A percentile compares a stretch with the other conserved stretches of the same genome.
These are phyloP conservation scores for Vireo altiloquus DNA, from an alignment of 2,113 vertebrate genomes.

Conservation along the genomic window DNA sequence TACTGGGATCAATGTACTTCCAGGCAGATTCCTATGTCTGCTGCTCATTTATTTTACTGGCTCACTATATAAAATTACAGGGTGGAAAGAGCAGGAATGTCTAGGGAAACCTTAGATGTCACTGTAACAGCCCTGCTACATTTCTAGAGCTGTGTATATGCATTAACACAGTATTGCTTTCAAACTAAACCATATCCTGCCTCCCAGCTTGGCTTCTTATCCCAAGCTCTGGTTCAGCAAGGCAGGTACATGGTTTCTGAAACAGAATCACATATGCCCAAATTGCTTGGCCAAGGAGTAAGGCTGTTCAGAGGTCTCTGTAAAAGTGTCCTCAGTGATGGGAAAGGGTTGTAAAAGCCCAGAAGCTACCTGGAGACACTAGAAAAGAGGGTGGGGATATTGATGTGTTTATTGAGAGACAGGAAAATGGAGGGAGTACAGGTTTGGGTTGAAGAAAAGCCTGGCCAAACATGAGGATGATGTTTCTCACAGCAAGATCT, in stretches of 20 bases:
- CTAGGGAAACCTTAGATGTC: slow-evolving; percentile 57
- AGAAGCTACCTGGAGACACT: background rate
- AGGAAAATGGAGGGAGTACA: background rate
- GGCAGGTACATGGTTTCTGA: slow-evolving; percentile 6
- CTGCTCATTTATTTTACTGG: slow-evolving; percentile 46
- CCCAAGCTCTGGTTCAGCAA: background rate
- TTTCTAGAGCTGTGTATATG: slow-evolving; percentile 25
- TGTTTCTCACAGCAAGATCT: background rate
- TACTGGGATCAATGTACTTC: background rate
- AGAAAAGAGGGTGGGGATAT: background rate
- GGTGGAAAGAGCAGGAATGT: slow-evolving; percentile 50
- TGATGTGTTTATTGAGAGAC: background rate
- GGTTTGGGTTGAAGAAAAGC: background rate
- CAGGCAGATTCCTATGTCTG: slow-evolving; percentile 15
- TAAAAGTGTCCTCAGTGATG: background rate
- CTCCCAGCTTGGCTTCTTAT: slow-evolving; percentile 18
- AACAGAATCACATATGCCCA: background rate
- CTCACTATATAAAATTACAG: slow-evolving; percentile 58
- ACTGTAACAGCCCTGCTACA: background rate
- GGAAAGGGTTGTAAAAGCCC: background rate
- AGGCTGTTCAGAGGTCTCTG: background rate
- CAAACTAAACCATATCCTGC: slow-evolving; percentile 19
- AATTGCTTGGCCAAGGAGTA: background rate
- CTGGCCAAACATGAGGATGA: background rate
- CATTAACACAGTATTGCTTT: slow-evolving; percentile 50